A percentile compares a stretch with the other conserved stretches of the same genome.
phyloP scores from a whole-genome alignment of 2,113 vertebrate species.

The Scortum barcoo region DNA sequence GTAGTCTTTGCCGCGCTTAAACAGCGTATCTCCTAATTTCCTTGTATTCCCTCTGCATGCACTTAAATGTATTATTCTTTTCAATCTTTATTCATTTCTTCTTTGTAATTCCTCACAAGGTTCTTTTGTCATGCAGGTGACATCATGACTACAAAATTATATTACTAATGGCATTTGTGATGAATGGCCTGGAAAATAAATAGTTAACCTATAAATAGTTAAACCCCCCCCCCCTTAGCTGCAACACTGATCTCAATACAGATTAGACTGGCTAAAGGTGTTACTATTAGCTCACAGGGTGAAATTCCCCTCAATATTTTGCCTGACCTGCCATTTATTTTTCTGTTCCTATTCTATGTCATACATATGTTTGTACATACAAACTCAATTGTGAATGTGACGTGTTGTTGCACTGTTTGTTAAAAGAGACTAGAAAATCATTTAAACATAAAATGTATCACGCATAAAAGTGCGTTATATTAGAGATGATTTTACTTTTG shows the following conservation, averaged over 20 bases:
- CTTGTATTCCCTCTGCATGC: background rate
- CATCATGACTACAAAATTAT: constrained; percentile 35
- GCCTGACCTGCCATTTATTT: background rate
- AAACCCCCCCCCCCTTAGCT: constrained; percentile 22
- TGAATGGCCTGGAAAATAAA: constrained; percentile 50
- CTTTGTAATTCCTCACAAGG: background rate
- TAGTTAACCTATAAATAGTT: constrained; percentile 51
- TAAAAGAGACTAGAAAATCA: background rate
- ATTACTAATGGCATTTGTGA: constrained; percentile 59
- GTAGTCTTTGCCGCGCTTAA: constrained; percentile 4
- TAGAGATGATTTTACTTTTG: background rate
- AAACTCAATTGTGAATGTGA: background rate
- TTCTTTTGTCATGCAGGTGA: constrained; percentile 27
- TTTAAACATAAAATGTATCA: background rate
- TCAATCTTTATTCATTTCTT: background rate
- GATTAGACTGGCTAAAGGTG: constrained; percentile 38
- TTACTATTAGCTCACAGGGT: background rate
- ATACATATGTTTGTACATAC: background rate
- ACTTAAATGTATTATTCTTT: background rate
- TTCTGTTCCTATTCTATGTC: background rate
- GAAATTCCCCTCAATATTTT: background rate
- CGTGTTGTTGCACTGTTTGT: background rate
- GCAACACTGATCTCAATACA: constrained; percentile 28
- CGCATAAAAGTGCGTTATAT: background rate
- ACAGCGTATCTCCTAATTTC: background rate